These are phyloP conservation scores for Athripsodes cinereus DNA, from an alignment of 2,888 invertebrate species.

Conservation along the genomic window DNA sequence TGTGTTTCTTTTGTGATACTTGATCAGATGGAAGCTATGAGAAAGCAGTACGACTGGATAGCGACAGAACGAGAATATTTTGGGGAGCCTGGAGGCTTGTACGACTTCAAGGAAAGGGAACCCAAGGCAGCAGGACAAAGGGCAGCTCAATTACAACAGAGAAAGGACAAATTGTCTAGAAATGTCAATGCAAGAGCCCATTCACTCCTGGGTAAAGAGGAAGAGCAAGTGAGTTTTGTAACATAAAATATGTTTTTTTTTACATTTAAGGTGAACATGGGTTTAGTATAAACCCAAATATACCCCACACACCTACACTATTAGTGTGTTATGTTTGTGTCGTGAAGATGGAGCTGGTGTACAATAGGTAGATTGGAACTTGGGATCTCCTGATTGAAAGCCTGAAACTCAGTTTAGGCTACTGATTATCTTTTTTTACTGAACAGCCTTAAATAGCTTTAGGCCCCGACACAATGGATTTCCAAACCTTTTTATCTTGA, in stretches of 20 bases:
- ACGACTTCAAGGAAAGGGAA: conserved; percentile 60
- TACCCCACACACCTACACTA: neutral
- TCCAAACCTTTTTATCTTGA: too few relatives aligned
- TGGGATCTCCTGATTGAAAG: too few relatives aligned
- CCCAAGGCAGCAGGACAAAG: conserved; percentile 52
- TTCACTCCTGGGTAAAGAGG: conserved; percentile 78
- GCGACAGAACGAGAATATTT: conserved; percentile 69
- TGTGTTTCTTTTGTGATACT: neutral
- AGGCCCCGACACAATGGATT: too few relatives aligned
- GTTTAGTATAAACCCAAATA: too few relatives aligned
- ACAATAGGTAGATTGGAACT: too few relatives aligned
- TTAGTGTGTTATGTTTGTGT: too few relatives aligned
- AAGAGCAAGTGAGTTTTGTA: conserved; percentile 72
- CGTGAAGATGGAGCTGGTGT: too few relatives aligned
- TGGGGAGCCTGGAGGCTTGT: conserved; percentile 62
- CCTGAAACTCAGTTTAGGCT: too few relatives aligned
- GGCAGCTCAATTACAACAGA: conserved; percentile 51
- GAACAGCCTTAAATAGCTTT: too few relatives aligned
- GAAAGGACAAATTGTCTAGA: conserved; percentile 60
- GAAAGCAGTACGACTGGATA: conserved; percentile 68
- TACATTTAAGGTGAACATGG: too few relatives aligned
- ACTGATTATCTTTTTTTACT: too few relatives aligned
- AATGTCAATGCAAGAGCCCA: conserved; percentile 79
- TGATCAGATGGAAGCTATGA: conserved; percentile 39
- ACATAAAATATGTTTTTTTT: too few relatives aligned